Conservation (phyloP, 2,797 vertebrate species). For the Microcaecilia unicolor region DNA sequence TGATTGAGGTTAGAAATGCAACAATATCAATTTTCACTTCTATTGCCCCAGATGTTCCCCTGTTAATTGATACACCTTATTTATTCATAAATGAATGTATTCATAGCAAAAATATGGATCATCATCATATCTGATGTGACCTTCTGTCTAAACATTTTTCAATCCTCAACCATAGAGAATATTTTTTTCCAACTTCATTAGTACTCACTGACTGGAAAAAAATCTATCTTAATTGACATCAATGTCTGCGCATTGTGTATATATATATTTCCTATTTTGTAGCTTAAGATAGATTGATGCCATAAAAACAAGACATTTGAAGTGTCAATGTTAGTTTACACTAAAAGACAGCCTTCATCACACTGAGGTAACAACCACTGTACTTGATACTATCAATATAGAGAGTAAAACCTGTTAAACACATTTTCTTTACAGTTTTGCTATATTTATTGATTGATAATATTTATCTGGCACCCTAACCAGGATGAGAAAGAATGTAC, state of each 20-base stretch:
- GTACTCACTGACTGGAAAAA: slow-evolving; percentile 14
- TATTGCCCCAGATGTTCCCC: slow-evolving; percentile 40
- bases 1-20: slow-evolving; percentile 13
- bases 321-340: slow-evolving; percentile 1
- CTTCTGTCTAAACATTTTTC: slow-evolving; percentile 24
- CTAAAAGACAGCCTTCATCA: not conserved
- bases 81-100: slow-evolving; percentile 52
- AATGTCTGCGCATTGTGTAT: slow-evolving; percentile 2
- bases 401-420: not conserved
- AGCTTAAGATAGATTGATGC: slow-evolving; percentile 1
- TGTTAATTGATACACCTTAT: slow-evolving; percentile 43
- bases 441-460: slow-evolving; percentile 2
- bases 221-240: slow-evolving; percentile 12
- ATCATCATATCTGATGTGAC: slow-evolving; percentile 27
- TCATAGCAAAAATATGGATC: slow-evolving; percentile 48
- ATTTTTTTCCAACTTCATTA: slow-evolving; percentile 9
- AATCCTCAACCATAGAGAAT: slow-evolving; percentile 27
- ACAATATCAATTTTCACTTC: slow-evolving; percentile 40
- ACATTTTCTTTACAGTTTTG: not conserved
- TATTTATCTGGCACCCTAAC: too few species aligned
- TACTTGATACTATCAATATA: not conserved
- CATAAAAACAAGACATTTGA: not conserved
- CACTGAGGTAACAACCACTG: not conserved
- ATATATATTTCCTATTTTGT: slow-evolving; percentile 4
- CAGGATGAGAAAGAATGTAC: too few species aligned